Base-by-base conservation (phyloP, 2,113 vertebrate genomes). In the Passer montanus region DNA sequence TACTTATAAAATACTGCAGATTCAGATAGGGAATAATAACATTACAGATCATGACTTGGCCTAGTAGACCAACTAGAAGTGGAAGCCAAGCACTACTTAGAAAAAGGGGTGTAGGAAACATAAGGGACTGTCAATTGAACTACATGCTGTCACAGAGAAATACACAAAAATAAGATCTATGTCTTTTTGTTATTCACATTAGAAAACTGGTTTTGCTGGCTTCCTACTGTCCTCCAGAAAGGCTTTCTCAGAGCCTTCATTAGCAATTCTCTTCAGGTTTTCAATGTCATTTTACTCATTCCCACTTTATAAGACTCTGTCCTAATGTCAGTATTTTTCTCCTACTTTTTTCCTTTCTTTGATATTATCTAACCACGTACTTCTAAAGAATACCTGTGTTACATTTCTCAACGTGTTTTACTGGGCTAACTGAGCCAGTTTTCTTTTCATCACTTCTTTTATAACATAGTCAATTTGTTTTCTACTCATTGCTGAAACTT, bases 51-150 rank as follows among this genome's bases (percentile, higher is more conserved):
- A 58, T 35, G 21, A 49, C 4, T 9, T 9, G 18, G 13, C 12
- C 26, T 44, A 66, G 13, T 14, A 64, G 30, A 55, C 18, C n/a
- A 66, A 23, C 6, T 37, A 47, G 24, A 58, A 76, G 30, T 59
- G 43, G 23, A 31, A 87, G 5, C 11, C 13, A 67, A 56, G 7
- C 11, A 30, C 41, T 53, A 3, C 8, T 33, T 50, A 41, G 41
- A 84, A 67, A 31, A 39, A 74, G 1, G 4, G 3, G 2, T 58
- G 16, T 35, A 39, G 35, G 56, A 67, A 67, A 90, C 0, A 0
- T 33, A 33, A 37, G 11, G 5, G 9, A n/a, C 18, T n/a, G 7
- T 37, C 26, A 75, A 39, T 21, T 31, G 37, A 46, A 62, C 11
- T 2, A 49, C 20, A n/a, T 46, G 8, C 8, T 78, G n/a, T 55